phyloP scores from a whole-genome alignment of 1,140 invertebrate species.

The Polyergus mexicanus region DNA sequence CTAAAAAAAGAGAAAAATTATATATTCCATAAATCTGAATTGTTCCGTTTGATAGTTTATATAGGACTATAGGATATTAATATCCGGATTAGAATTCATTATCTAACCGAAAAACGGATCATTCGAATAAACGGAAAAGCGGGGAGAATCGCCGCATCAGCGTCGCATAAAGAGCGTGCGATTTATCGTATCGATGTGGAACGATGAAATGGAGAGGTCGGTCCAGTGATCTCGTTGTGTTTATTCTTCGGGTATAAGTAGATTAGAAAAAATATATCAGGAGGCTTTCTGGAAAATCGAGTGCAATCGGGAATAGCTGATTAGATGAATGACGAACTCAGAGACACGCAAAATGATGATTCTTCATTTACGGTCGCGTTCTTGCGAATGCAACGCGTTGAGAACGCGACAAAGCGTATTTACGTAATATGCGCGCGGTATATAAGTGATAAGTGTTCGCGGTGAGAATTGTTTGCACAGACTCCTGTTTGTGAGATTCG shows the following conservation, averaged over 20 bases:
- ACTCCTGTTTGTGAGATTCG: background rate
- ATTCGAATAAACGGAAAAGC: background rate
- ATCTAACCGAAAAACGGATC: background rate
- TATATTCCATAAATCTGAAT: background rate
- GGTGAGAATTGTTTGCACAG: too few species aligned
- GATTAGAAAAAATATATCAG: constrained; percentile 22
- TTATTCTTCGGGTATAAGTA: constrained; percentile 19
- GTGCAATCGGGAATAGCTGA: constrained; percentile 6
- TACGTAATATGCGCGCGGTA: background rate
- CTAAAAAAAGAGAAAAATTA: background rate
- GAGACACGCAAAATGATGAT: background rate
- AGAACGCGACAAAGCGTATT: background rate
- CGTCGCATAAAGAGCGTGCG: background rate
- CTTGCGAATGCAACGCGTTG: background rate
- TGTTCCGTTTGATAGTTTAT: background rate
- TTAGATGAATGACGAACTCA: constrained; percentile 20
- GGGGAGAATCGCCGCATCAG: background rate
- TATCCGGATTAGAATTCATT: background rate
- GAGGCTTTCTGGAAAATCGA: background rate
- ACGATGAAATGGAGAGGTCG: constrained; percentile 40
- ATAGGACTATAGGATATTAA: background rate
- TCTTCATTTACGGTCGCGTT: background rate
- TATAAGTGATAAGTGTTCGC: background rate
- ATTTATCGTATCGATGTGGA: constrained; percentile 10
- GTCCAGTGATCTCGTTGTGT: background rate